Percentiles rank a stretch among this genome's conserved stretches.
Conservation (phyloP, 2,888 invertebrate genomes). For the Elaeidobius kamerunicus region DNA sequence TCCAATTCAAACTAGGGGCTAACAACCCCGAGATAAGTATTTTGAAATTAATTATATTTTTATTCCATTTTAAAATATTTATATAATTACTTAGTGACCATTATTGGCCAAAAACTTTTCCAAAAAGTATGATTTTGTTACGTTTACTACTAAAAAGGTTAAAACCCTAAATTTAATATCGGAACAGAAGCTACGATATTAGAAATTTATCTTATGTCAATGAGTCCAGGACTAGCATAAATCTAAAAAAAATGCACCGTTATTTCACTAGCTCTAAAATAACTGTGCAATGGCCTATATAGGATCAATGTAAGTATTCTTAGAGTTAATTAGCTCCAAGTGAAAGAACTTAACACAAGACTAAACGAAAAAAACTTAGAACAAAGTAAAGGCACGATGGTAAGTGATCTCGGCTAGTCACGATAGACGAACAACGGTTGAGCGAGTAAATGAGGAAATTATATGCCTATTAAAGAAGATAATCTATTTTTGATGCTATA, state of each 20-base stretch:
- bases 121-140: no score
- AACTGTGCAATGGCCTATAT: constrained; percentile 6
- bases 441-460: constrained; percentile 27
- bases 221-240: constrained; percentile 1
- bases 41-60: no score
- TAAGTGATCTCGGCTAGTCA: constrained; percentile 28
- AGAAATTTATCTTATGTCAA: no score
- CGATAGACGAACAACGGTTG: constrained; percentile 26
- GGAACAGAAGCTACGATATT: no score
- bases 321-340: constrained; percentile 20
- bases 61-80: no score
- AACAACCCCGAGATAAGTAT: no score
- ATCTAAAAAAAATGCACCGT: constrained; percentile 5
- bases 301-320: constrained; percentile 6
- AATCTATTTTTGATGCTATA: constrained; percentile 24
- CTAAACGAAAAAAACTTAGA: constrained; percentile 8
- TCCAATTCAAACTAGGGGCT: no score
- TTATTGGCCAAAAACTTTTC: no score
- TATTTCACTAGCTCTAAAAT: constrained; percentile 6
- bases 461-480: constrained; percentile 24
- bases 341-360: constrained; percentile 17
- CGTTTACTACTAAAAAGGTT: no score
- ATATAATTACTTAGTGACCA: no score
- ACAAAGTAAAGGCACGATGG: constrained; percentile 21
- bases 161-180: no score